phyloP scores from a whole-genome alignment of 2,888 invertebrate species.

The Nephrotoma guestfalica region DNA sequence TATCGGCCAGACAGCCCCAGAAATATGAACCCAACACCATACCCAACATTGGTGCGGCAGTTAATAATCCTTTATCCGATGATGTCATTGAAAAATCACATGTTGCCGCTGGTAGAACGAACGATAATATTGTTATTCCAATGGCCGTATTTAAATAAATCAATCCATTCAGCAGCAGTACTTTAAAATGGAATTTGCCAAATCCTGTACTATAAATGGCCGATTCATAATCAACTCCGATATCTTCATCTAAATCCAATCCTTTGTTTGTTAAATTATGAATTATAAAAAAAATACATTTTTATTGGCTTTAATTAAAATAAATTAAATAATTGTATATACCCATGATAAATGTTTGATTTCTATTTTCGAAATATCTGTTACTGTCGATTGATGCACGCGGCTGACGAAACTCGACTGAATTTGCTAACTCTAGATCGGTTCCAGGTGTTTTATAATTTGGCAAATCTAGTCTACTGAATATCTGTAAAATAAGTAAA shows the following conservation, averaged over 20 bases:
- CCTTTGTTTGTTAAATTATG: slow-evolving; percentile 14
- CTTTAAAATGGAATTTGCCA: slow-evolving; percentile 65
- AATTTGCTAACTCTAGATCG: slow-evolving; percentile 8
- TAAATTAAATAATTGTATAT: not conserved
- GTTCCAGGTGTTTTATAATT: slow-evolving; percentile 6
- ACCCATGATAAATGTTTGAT: slow-evolving; percentile 10
- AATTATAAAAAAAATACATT: not conserved
- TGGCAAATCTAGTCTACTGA: slow-evolving; percentile 11
- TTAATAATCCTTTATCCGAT: slow-evolving; percentile 60
- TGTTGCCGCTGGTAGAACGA: slow-evolving; percentile 68
- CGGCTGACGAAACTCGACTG: slow-evolving; percentile 10
- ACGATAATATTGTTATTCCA: slow-evolving; percentile 65
- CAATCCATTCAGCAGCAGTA: slow-evolving; percentile 60
- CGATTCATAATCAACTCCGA: slow-evolving; percentile 25
- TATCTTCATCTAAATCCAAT: slow-evolving; percentile 26
- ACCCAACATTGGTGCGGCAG: slow-evolving; percentile 64
- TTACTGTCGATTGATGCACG: slow-evolving; percentile 2
- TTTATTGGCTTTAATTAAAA: not conserved
- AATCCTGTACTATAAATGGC: slow-evolving; percentile 43
- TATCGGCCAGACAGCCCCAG: slow-evolving; percentile 74
- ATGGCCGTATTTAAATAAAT: slow-evolving; percentile 74
- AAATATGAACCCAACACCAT: slow-evolving; percentile 74
- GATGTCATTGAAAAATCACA: slow-evolving; percentile 71
- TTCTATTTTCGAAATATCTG: slow-evolving; percentile 2
- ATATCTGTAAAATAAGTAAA: not conserved